Evolutionary conservation across 2,113 vertebrate species (phyloP), one percentile per base, ranked within the genome.

Genomic region (Callocephalon fimbriatum): DNA sequence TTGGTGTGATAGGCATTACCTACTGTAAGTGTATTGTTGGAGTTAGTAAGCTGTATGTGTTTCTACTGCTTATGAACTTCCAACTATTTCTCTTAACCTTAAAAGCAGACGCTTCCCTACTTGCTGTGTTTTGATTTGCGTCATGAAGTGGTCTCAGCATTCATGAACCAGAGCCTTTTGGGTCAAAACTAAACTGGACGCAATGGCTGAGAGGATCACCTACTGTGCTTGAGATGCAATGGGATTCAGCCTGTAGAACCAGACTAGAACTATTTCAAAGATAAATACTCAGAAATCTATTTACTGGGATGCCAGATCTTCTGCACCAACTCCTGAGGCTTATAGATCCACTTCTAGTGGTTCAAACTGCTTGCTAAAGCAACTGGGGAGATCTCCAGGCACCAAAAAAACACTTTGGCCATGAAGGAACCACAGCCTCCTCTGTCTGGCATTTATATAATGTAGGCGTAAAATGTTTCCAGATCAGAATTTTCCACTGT

Each of bases 381-480:
- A 70, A 17, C 17, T 71, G 37, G 20, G 67, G 35, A 80, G 13
- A 29, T 31, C 9, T 29, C 38, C 12, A 53, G 32, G 2, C 29
- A 12, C 20, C 29, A 44, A 31, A 74, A 17, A 71, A 35, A 35
- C 67, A 51, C 1, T 82, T 15, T 27, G 8, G 7, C 25, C 15
- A 9, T 12, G 31, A n/a, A 9, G 27, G 21, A 56, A 12, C 10
- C 12, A 37, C 0, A 0, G 20, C 50, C 13, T 80, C 31, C n/a
- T 66, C 35, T 74, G 29, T 48, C 13, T 89, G 50, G 7, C 12
- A 19, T 58, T 87, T 82, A 44, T 6, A 18, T 23, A 68, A 61
- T 8, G 4, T 15, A 10, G 12, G 26, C 47, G n/a, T 4, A 65
- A 83, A 91, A 53, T 2, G 2, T 63, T 75, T 87, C 51, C 32